Evolutionary conservation across 2,797 vertebrate genomes (phyloP).

Genomic region (Falco cherrug): DNA sequence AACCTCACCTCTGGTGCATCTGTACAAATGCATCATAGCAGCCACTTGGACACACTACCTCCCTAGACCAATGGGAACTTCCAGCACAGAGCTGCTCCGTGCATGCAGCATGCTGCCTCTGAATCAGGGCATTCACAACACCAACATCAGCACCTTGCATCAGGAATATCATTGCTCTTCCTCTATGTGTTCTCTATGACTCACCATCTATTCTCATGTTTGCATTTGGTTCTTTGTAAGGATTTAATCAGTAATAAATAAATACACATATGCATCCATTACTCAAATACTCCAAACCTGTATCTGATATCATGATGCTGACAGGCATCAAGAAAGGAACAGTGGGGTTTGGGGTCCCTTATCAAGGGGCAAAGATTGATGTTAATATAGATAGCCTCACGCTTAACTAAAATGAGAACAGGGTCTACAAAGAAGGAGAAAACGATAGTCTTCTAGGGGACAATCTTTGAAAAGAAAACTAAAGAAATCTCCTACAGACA

Average conservation of each 20-base stretch:
- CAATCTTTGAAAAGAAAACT: background rate
- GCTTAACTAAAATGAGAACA: background rate
- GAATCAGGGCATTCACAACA: background rate
- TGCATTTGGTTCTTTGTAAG: background rate
- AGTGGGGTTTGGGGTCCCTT: background rate
- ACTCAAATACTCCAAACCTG: background rate
- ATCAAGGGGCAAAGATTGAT: background rate
- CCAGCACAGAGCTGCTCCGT: background rate
- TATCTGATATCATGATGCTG: background rate
- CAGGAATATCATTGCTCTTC: background rate
- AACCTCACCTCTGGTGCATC: background rate
- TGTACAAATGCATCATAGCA: background rate
- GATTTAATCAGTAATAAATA: background rate
- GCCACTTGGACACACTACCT: background rate
- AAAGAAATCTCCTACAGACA: background rate
- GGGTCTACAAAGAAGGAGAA: background rate
- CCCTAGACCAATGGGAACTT: background rate
- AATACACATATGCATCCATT: background rate
- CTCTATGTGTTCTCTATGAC: background rate
- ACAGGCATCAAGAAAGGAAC: background rate
- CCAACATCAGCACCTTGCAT: background rate
- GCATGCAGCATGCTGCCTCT: fast-evolving
- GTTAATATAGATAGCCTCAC: background rate
- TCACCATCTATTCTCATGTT: background rate
- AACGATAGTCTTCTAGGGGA: background rate